Conservation (phyloP, 2,888 invertebrate genomes). For the Myopa testacea region DNA sequence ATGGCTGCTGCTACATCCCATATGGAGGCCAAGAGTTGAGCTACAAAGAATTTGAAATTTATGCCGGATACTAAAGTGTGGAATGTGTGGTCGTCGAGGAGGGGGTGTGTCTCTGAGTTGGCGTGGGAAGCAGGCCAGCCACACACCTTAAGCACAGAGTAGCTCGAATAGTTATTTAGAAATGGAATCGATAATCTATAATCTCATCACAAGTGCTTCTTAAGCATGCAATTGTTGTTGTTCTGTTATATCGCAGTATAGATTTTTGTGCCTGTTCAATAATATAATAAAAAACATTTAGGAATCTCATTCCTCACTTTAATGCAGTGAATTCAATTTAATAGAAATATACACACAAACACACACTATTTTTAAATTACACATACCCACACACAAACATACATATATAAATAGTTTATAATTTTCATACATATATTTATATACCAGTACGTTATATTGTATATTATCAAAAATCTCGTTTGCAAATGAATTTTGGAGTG, state of each 20-base stretch:
- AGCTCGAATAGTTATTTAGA: conserved; percentile 20
- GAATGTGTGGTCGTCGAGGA: not conserved
- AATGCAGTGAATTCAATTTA: not conserved
- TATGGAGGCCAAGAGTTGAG: conserved; percentile 83
- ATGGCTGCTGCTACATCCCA: conserved; percentile 85
- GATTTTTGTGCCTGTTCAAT: conserved; percentile 18
- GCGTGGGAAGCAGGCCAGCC: not conserved
- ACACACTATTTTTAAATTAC: no score
- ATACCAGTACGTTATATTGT: conserved; percentile 7
- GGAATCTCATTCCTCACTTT: not conserved
- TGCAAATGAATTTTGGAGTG: conserved; percentile 9
- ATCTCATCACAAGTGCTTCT: conserved; percentile 28
- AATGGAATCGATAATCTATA: not conserved
- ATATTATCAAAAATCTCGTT: conserved; percentile 20
- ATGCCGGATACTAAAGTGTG: conserved; percentile 65
- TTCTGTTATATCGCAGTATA: conserved; percentile 10
- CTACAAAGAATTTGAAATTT: conserved; percentile 85
- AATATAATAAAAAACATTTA: not conserved
- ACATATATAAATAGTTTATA: not conserved
- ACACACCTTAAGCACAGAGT: not conserved
- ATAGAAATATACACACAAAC: not conserved
- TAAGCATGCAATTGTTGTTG: not conserved
- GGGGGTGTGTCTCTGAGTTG: not conserved
- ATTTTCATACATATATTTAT: conserved; percentile 7
- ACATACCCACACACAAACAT: not conserved